Base-by-base conservation (phyloP, 2,888 invertebrate genomes). In the Tanypteryx hageni region DNA sequence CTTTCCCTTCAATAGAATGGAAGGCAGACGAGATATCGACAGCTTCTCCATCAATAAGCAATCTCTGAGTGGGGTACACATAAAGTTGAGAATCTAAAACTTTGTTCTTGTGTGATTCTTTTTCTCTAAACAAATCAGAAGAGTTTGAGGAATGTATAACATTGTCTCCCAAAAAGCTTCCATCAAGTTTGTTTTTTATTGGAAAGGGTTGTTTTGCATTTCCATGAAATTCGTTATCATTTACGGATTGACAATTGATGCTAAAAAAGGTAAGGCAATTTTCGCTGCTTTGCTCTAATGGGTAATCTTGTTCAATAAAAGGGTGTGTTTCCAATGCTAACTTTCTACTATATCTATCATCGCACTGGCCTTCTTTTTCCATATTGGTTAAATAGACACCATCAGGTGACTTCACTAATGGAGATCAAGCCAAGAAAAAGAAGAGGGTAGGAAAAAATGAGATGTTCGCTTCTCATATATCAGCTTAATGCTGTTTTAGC, bases 351-450 rank as follows among this genome's bases (percentile, higher is more conserved):
- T 44, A 89, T 44, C 18, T 59, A 89, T 44, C 61, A 89, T 89
- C 44, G 22, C 44, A 1, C 89, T 89, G 14, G 89, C 89, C 89
- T 89, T 89, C 89, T 64, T 89, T 64, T 64, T 64, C 68, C 44
- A 89, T 44, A 68, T 64, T 44, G 64, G 89, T 44, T 64, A 89
- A 89, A 89, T 56, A 89, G 61, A 89, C 44, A 89, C 18, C 64
- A 89, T 89, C 89, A 89, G 89, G 61, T 89, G 86, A 86, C 61
- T 86, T 61, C 57, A n/a, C 89, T 89, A 89, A 89, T 89, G 64
- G 89, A 68, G 89, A 31, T 44, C 64, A 64, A 59, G 89, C 89
- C 61, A 89, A 68, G 44, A 64, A 83, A 89, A 89, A 86, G 64
- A 68, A 89, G 64, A 89, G 64, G 89, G 89, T 89, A 44, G 89